Evolutionary conservation across 2,888 invertebrate species (phyloP), one percentile per base, ranked within the genome.

Genomic region (Phlogophora meticulosa): DNA sequence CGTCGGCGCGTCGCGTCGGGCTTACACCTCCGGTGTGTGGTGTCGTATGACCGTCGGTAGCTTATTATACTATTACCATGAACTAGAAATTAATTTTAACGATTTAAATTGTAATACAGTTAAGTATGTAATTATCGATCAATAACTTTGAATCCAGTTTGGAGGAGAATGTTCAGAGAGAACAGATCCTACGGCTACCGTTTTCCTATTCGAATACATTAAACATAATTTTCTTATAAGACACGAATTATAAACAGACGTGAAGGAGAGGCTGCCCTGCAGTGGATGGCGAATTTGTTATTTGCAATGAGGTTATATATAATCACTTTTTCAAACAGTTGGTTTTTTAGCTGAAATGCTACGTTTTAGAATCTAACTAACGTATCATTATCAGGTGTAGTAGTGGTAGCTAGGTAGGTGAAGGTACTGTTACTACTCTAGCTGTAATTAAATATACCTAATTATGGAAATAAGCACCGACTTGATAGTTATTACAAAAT

Each of bases 1-100:
- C 76, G 71, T 15, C 71, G 71, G 70, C 58, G 22, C 45, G 15
- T 1, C 1, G 45, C 69, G 45, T 7, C 51, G 36, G n/a, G 4
- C 7, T 1, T 0, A 15, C 24, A 3, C 22, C 40, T 24, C 9
- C 20, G 15, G 9, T 2, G 2, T 28, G 15, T n/a, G 17, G 3
- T 7, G 20, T 24, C 20, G 5, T 10, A 7, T 15, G n/a, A 7
- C 20, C n/a, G 5, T 28, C 7, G n/a, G 15, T 13, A 28, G 2
- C 4, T 34, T 34, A 32, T 15, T 7, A 43, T 15, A 4, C 22
- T 11, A 42, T 13, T 38, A 11, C 10, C n/a, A 20, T 11, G 15
- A 28, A 11, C 1, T 7, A 45, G 17, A 28, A 28, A 36, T 20
- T 28, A 53, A 0, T 7, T n/a, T 22, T 2, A 13, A 20, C 11